Conservation (phyloP, 2,888 invertebrate species). For the Conchocele bisecta region DNA sequence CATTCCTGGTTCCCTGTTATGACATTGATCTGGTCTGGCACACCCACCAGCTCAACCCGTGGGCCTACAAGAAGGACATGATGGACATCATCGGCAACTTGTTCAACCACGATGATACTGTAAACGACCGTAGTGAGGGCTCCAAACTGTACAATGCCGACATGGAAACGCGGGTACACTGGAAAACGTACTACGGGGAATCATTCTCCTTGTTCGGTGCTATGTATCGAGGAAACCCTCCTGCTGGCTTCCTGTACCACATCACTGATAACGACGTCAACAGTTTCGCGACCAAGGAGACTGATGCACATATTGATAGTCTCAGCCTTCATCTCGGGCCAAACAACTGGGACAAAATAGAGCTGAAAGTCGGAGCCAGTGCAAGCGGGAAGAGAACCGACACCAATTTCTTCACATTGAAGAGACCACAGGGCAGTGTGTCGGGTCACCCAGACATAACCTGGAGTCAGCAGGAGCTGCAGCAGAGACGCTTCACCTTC, state of each 20-base stretch:
- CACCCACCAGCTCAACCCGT: constrained; percentile 83
- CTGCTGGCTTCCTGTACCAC: constrained; percentile 80
- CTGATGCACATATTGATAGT: constrained; percentile 37
- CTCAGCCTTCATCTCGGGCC: neutral
- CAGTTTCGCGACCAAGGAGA: constrained; percentile 65
- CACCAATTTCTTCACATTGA: neutral
- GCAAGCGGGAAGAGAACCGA: neutral
- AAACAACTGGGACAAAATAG: constrained; percentile 38
- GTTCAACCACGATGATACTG: constrained; percentile 84
- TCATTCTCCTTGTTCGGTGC: constrained; percentile 82
- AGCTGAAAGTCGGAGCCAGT: constrained; percentile 44
- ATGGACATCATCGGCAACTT: constrained; percentile 72
- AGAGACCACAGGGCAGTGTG: neutral
- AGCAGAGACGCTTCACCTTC: constrained; percentile 6
- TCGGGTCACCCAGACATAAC: neutral
- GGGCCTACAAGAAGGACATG: constrained; percentile 76
- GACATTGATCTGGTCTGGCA: constrained; percentile 84
- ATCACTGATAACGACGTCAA: constrained; percentile 73
- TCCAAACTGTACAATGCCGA: constrained; percentile 83
- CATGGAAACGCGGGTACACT: constrained; percentile 81
- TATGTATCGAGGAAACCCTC: constrained; percentile 83
- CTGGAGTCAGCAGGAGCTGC: constrained; percentile 2
- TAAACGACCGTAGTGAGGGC: constrained; percentile 82
- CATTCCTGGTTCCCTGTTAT: constrained; percentile 84
- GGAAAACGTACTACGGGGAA: constrained; percentile 82